These are phyloP conservation scores for Pteria penguin DNA, from an alignment of 2,888 invertebrate genomes.

Conservation along the genomic window DNA sequence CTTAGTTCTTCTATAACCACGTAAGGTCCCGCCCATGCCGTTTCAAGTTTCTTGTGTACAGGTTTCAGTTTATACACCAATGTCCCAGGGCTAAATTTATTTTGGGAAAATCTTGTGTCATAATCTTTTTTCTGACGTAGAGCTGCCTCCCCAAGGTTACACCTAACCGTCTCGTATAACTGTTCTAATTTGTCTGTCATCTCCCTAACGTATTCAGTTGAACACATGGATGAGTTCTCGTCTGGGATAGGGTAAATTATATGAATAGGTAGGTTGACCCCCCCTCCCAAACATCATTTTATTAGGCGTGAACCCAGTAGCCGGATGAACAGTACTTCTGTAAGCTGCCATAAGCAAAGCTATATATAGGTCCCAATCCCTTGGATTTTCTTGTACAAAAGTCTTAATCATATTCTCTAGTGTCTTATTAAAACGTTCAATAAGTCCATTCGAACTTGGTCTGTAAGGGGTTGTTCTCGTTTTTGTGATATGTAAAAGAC, in stretches of 20 bases:
- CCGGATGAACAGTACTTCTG: constrained; percentile 28
- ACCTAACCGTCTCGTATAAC: not conserved
- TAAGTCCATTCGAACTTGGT: constrained; percentile 42
- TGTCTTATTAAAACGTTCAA: constrained; percentile 41
- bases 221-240: not conserved
- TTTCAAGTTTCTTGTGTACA: constrained; percentile 6
- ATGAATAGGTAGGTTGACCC: too few species aligned
- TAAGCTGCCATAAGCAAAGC: constrained; percentile 37
- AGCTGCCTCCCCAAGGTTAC: not conserved
- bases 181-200: not conserved
- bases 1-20: not conserved
- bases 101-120: not conserved
- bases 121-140: not conserved
- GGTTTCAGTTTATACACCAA: constrained; percentile 4
- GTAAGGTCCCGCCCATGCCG: constrained; percentile 13
- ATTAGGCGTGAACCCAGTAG: constrained; percentile 37
- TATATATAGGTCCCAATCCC: constrained; percentile 43
- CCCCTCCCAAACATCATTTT: constrained; percentile 42
- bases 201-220: not conserved
- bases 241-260: not conserved
- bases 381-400: constrained; percentile 30
- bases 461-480: too few species aligned
- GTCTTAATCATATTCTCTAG: constrained; percentile 29
- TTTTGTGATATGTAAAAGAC: not conserved
- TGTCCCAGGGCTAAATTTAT: not conserved